Evolutionary conservation across 2,113 vertebrate species (phyloP).

Genomic region (Lepidothrix coronata): DNA sequence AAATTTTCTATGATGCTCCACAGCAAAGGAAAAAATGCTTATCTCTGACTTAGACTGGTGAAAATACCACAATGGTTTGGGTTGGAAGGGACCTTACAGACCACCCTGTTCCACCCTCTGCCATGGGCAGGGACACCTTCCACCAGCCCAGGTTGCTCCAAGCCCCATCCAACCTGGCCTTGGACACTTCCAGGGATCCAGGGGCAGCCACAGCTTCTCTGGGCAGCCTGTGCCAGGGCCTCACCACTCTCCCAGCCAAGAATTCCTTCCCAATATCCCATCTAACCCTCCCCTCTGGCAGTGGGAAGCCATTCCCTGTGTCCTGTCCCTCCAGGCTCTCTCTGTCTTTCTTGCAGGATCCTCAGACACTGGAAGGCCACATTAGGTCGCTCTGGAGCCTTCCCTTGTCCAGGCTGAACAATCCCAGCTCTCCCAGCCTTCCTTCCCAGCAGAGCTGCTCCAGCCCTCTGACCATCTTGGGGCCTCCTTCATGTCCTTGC

Average conservation of each 20-base stretch:
- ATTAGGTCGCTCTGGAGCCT: fast-evolving
- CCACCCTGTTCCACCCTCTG: fast-evolving
- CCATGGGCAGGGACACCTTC: background rate
- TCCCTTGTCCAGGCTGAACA: background rate
- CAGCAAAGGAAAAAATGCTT: background rate
- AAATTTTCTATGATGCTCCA: background rate
- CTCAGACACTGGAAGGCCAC: background rate
- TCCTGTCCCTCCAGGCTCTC: background rate
- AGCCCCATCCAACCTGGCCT: background rate
- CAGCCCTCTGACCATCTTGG: background rate
- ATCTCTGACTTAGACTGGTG: background rate
- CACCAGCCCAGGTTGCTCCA: background rate
- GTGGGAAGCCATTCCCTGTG: background rate
- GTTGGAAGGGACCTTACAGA: background rate
- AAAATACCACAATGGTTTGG: background rate
- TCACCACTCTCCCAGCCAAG: fast-evolving
- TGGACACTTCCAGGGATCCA: background rate
- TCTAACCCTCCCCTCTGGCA: fast-evolving
- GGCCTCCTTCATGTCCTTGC: background rate
- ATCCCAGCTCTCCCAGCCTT: background rate
- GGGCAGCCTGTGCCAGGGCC: background rate
- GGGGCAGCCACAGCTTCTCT: background rate
- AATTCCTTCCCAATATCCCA: background rate
- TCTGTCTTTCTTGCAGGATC: background rate
- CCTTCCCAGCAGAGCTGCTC: background rate